These are phyloP conservation scores for Achroia grisella DNA, from an alignment of 1,140 invertebrate species.

Conservation along the genomic window DNA sequence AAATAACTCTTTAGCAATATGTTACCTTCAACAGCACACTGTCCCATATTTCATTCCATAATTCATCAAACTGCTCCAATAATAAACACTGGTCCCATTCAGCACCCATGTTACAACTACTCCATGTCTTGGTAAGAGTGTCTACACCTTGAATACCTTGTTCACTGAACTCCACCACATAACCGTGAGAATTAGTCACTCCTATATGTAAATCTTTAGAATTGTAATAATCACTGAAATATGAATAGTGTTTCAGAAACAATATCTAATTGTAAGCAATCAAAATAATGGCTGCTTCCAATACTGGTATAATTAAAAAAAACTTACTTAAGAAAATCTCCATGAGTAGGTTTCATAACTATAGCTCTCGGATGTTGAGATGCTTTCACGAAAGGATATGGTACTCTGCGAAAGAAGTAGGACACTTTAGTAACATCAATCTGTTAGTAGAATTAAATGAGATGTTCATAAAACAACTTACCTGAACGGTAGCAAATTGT, in stretches of 20 bases:
- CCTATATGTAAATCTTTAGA: constrained; percentile 88
- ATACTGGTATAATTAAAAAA: constrained; percentile 1
- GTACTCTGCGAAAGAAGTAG: constrained; percentile 75
- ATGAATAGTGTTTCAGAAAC: not conserved
- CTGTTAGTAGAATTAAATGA: constrained; percentile 3
- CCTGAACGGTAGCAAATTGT: constrained; percentile 82
- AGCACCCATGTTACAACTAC: constrained; percentile 37
- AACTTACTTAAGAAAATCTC: constrained; percentile 87
- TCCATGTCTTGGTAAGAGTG: constrained; percentile 50
- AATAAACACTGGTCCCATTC: constrained; percentile 82
- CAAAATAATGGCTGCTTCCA: no score
- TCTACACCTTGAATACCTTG: constrained; percentile 77
- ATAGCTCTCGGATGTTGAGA: constrained; percentile 82
- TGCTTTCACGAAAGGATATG: constrained; percentile 85
- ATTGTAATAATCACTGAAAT: constrained; percentile 83
- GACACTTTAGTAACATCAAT: constrained; percentile 33
- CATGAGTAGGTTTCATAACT: constrained; percentile 85
- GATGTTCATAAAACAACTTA: constrained; percentile 37
- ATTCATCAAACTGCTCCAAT: constrained; percentile 77
- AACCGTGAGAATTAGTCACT: constrained; percentile 82
- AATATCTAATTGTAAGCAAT: constrained; percentile 16
- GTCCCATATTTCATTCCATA: constrained; percentile 87
- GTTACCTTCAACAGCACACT: constrained; percentile 77
- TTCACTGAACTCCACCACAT: constrained; percentile 85
- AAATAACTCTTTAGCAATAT: constrained; percentile 1